Base-by-base conservation (phyloP, 2,797 vertebrate species). In the Scyliorhinus canicula region DNA sequence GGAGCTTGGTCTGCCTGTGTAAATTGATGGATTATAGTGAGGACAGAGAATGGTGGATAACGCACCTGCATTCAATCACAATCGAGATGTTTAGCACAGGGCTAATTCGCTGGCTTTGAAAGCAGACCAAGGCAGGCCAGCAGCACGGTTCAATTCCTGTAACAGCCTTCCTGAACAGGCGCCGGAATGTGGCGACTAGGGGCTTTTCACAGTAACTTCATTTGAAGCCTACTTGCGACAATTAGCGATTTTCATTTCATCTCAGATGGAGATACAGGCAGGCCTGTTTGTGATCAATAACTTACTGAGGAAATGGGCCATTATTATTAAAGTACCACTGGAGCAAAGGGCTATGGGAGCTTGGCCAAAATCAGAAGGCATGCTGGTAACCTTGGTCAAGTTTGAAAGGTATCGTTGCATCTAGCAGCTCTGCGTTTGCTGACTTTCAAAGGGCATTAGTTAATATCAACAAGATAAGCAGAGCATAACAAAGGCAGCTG, bases 401-500 rank as follows among this genome's bases (percentile, higher is more conserved):
- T 65, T 91, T 24, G 21, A 65, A 91, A 91, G 88, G 60, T 65
- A 26, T 31, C 44, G 86, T 63, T 63, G 57, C n/a, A 24, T 24
- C 19, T 24, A n/a, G 9, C 60, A 24, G n/a, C 40, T 91, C 24
- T 91, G 88, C 44, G 88, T 9, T 91, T 63, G 55, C 35, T 90
- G 88, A 28, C 57, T 65, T 91, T 65, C 19, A 44, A 65, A 65
- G 60, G n/a, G 1, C 88, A 8, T 91, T 44, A 44, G 7, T 44
- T 91, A 65, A 44, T 21, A 44, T 24, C 8, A 44, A 14, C 57
- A 40, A 26, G 88, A 28, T 44, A 91, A 91, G 12, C n/a, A 44
- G 60, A 91, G 57, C 88, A 6, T 91, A 44, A 91, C 88, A 91
- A 65, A 63, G 88, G 7, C 88, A 91, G 88, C 88, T 91, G 57